Evolutionary conservation across 2,888 invertebrate genomes (phyloP), one percentile per base, ranked within the genome.

Genomic region (Candidula unifasciata): DNA sequence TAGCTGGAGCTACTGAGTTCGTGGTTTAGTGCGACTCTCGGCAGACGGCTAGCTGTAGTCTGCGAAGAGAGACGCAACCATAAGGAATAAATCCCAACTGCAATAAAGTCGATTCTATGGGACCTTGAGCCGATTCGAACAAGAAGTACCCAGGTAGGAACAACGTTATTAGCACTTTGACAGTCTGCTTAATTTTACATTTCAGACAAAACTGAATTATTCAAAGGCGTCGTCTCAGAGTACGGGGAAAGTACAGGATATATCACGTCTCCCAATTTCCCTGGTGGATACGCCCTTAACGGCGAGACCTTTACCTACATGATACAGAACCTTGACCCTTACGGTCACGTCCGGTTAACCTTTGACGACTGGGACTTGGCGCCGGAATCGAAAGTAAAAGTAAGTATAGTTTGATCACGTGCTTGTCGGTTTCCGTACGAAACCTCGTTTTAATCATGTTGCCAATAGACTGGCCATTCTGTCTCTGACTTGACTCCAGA

Each of bases 351-450:
- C 18, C 82, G 90, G 73, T 73, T 92, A 2, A 88, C 89, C 33
- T 91, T 91, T 89, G 91, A 91, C 83, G 92, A 92, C 84, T 92
- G 92, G 92, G 91, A 92, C 85, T 85, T 92, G 1, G 90, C 91
- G 3, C 88, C 89, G 30, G 89, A 89, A 81, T 90, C 89, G 84
- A 88, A 89, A 81, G 89, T 92, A 68, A 89, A 89, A 90, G 92
- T 92, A 86, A 83, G 86, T 80, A 30, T 54, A 5, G 24, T 60
- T 60, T 60, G 5, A 18, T 8, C 60, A 8, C 60, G 21, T 24
- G 3, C 16, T 60, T 60, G 5, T 60, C n/a, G 8, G 18, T 60
- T 21, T 60, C 60, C n/a, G n/a, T n/a, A n/a, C n/a, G n/a, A n/a
- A n/a, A n/a, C n/a, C n/a, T n/a, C n/a, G n/a, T n/a, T n/a, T n/a